Evolutionary conservation across 2,113 vertebrate genomes (phyloP).

Genomic region (Lophochroa leadbeateri): DNA sequence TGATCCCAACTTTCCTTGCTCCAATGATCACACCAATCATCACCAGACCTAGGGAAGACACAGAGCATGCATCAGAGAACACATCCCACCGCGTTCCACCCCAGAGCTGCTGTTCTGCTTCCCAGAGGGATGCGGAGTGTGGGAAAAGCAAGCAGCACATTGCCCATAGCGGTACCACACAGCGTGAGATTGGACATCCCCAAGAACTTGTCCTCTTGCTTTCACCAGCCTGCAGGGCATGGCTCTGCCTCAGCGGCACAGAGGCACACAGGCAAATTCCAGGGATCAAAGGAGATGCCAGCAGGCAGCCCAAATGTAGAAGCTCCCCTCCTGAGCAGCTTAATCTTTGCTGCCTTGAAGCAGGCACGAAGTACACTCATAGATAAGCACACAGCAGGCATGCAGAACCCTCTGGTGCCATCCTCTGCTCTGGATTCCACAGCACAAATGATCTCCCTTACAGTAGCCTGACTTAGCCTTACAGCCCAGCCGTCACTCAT

Average conservation of each 20-base stretch:
- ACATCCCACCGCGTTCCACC: not conserved
- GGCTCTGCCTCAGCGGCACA: slow-evolving; percentile 4
- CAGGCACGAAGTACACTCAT: not conserved
- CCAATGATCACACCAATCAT: slow-evolving; percentile 92
- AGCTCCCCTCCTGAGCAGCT: slow-evolving; percentile 20
- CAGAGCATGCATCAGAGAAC: not conserved
- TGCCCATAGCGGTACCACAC: fast-evolving
- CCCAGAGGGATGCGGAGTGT: not conserved
- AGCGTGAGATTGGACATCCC: not conserved
- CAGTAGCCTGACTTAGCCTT: not conserved
- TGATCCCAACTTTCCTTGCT: slow-evolving; percentile 90
- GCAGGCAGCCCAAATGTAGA: slow-evolving; percentile 14
- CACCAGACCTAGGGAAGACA: slow-evolving; percentile 82
- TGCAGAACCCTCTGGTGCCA: not conserved
- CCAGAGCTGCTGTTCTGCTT: not conserved
- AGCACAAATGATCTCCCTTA: not conserved
- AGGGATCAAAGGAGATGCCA: slow-evolving; percentile 46
- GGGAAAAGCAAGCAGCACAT: not conserved
- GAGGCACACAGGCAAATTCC: slow-evolving; percentile 35
- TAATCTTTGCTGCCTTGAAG: slow-evolving; percentile 56
- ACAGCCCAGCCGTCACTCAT: not conserved
- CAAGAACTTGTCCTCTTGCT: not conserved
- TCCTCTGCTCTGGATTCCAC: slow-evolving; percentile 5
- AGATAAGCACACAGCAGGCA: slow-evolving; percentile 55
- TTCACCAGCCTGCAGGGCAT: not conserved